These are phyloP conservation scores for Alaudala cheleensis DNA, from an alignment of 2,113 vertebrate genomes.

Conservation along the genomic window DNA sequence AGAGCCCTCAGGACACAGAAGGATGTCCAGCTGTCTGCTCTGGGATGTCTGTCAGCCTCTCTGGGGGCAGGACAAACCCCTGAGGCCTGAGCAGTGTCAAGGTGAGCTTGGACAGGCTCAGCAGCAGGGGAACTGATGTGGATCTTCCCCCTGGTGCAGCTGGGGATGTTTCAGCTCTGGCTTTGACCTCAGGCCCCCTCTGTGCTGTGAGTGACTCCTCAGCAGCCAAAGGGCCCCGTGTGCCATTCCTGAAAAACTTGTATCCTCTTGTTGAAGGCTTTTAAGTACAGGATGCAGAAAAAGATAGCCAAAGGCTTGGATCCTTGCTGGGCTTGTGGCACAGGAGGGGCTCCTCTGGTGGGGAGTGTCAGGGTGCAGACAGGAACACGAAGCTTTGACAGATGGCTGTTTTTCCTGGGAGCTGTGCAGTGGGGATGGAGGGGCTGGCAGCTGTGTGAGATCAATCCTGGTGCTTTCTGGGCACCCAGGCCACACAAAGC, in stretches of 20 bases:
- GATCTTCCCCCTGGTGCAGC: not conserved
- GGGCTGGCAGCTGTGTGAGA: not conserved
- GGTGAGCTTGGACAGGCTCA: not conserved
- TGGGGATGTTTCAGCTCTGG: not conserved
- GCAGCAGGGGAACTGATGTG: not conserved
- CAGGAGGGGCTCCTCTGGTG: not conserved
- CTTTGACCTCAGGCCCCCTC: not conserved
- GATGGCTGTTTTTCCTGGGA: not conserved
- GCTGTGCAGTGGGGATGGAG: not conserved
- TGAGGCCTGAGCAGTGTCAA: not conserved
- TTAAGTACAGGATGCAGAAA: slow-evolving; percentile 4
- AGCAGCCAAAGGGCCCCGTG: not conserved
- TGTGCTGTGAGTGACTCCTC: not conserved
- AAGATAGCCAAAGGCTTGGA: not conserved
- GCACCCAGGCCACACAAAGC: not conserved
- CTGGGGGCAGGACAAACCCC: not conserved
- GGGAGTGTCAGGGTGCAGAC: not conserved
- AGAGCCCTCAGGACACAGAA: not conserved
- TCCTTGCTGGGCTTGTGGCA: not conserved
- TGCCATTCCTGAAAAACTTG: not conserved
- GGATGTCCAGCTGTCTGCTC: not conserved
- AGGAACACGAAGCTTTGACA: not conserved
- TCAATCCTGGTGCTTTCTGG: not conserved
- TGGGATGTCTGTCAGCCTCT: not conserved
- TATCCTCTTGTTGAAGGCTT: not conserved